A percentile compares a stretch with the other conserved stretches of the same genome.
These are phyloP conservation scores for Parascotia fuliginaria DNA, from an alignment of 2,888 invertebrate genomes.

Conservation along the genomic window DNA sequence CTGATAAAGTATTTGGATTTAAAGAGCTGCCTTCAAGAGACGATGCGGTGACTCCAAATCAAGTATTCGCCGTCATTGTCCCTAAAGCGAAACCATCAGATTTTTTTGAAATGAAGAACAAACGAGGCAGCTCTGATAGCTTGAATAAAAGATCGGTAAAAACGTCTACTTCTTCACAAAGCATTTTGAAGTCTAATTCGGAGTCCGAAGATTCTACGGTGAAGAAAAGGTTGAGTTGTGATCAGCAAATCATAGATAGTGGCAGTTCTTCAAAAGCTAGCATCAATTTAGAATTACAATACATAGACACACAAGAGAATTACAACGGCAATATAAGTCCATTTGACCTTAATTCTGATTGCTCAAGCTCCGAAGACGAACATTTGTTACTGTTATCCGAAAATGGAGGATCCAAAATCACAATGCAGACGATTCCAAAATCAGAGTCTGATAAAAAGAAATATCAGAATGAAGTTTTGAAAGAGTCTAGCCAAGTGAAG, in stretches of 20 bases:
- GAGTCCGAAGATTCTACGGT: conserved; percentile 77
- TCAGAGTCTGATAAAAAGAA: conserved; percentile 51
- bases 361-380: conserved; percentile 81
- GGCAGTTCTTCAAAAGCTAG: conserved; percentile 73
- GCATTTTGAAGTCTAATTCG: conserved; percentile 69
- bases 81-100: conserved; percentile 70
- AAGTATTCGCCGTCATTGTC: conserved; percentile 81
- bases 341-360: conserved; percentile 70
- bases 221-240: conserved; percentile 77
- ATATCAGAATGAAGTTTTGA: conserved; percentile 69
- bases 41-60: conserved; percentile 57
- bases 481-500: conserved; percentile 72
- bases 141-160: conserved; percentile 63
- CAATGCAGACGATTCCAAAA: conserved; percentile 74
- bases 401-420: conserved; percentile 78
- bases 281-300: conserved; percentile 75
- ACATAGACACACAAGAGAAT: conserved; percentile 69
- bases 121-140: conserved; percentile 69
- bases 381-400: conserved; percentile 78
- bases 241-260: conserved; percentile 76
- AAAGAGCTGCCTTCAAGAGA: conserved; percentile 71
- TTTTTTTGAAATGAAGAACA: conserved; percentile 55
- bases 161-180: conserved; percentile 71
- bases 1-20: conserved; percentile 74
- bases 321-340: conserved; percentile 63